These are phyloP conservation scores for Uria lomvia DNA, from an alignment of 2,113 vertebrate genomes.

Conservation along the genomic window DNA sequence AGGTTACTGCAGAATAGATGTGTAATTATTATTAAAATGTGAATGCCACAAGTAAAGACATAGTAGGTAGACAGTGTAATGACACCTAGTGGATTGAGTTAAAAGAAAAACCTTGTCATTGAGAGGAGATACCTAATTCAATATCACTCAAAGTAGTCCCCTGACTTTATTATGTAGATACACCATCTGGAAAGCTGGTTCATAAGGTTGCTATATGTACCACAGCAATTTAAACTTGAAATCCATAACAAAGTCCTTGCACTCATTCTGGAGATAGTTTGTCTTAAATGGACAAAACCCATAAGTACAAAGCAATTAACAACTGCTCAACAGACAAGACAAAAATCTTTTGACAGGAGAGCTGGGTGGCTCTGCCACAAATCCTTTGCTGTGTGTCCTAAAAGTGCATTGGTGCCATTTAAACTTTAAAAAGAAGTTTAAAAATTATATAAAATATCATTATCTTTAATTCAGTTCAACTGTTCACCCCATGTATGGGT, in stretches of 20 bases:
- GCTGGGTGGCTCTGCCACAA: neutral
- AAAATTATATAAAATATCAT: neutral
- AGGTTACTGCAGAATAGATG: neutral
- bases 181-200: neutral
- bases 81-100: neutral
- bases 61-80: neutral
- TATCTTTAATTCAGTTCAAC: neutral
- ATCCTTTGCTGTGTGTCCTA: neutral
- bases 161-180: neutral
- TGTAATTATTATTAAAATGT: neutral
- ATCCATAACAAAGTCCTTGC: neutral
- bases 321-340: neutral
- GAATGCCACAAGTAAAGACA: neutral
- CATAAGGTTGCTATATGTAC: neutral
- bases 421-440: neutral
- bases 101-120: neutral
- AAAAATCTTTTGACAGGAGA: neutral
- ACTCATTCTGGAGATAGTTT: neutral
- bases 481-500: neutral
- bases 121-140: neutral
- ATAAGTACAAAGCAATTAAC: neutral
- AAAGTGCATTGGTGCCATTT: neutral
- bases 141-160: neutral
- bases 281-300: neutral
- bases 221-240: neutral